Conservation (phyloP, 2,888 invertebrate species). For the Drosophila aldrichi region DNA sequence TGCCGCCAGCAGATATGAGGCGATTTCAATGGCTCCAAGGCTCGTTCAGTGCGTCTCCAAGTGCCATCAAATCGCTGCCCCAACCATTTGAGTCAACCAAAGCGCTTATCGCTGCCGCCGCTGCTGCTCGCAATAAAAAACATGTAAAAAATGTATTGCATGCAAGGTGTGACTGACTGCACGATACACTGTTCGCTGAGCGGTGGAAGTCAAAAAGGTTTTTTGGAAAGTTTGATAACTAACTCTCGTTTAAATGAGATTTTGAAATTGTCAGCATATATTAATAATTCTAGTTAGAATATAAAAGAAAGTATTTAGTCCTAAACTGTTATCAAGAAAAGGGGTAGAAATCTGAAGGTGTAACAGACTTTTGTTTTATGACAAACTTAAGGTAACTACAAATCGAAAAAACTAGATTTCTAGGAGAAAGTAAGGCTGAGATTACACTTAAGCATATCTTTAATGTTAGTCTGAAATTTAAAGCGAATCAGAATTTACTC, state of each 20-base stretch:
- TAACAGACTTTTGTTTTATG: not conserved
- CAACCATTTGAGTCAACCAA: conserved; percentile 3
- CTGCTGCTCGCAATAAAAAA: conserved; percentile 54
- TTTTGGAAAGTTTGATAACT: not conserved
- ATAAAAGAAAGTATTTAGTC: too few relatives aligned
- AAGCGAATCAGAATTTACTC: too few relatives aligned
- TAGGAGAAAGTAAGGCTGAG: not conserved
- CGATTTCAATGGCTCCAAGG: conserved; percentile 6
- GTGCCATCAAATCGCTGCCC: conserved; percentile 57
- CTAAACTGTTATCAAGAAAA: not conserved
- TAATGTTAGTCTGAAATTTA: not conserved
- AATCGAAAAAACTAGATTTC: not conserved
- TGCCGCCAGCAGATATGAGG: conserved; percentile 36
- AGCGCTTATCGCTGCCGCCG: conserved; percentile 10
- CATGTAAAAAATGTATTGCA: conserved; percentile 7
- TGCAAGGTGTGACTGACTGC: not conserved
- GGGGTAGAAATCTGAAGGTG: not conserved
- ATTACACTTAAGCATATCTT: not conserved
- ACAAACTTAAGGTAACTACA: not conserved
- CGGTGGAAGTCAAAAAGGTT: too few relatives aligned
- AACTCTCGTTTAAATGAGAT: not conserved
- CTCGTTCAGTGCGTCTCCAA: conserved; percentile 19
- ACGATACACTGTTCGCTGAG: not conserved
- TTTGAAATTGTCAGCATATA: not conserved
- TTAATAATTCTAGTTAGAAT: too few relatives aligned